A percentile compares a stretch with the other conserved stretches of the same genome.
These are phyloP conservation scores for Trinectes maculatus DNA, from an alignment of 2,113 vertebrate species.

Conservation along the genomic window DNA sequence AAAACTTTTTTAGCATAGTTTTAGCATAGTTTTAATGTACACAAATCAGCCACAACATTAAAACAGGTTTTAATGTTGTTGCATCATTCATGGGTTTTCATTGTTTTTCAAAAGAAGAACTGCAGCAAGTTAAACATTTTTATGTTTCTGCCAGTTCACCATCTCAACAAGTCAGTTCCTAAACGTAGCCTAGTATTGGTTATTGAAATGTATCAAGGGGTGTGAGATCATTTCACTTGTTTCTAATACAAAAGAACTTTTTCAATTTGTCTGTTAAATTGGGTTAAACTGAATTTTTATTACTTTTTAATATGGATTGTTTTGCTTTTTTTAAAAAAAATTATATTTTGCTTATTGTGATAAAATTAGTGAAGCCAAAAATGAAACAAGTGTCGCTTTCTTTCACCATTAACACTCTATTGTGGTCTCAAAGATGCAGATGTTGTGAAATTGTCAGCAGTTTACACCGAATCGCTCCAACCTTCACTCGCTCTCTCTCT, in stretches of 20 bases:
- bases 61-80: slow-evolving; percentile 6
- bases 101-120: slow-evolving; percentile 5
- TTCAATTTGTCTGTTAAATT: neutral
- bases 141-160: slow-evolving; percentile 14
- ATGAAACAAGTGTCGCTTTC: neutral
- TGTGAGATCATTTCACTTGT: neutral
- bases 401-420: neutral
- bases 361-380: no score
- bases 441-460: slow-evolving; percentile 1
- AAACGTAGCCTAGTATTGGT: neutral
- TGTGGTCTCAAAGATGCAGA: slow-evolving; percentile 34
- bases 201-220: neutral
- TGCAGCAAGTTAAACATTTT: slow-evolving; percentile 5
- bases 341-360: no score
- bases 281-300: neutral
- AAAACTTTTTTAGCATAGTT: slow-evolving; percentile 35
- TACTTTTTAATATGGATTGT: neutral
- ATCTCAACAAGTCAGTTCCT: slow-evolving; percentile 51
- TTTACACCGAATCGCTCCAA: slow-evolving; percentile 9
- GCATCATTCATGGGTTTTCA: neutral
- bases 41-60: neutral
- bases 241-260: neutral
- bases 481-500: slow-evolving; percentile 8
- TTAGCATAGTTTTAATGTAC: slow-evolving; percentile 13
- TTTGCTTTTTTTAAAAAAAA: no score